A percentile compares a stretch with the other conserved stretches of the same genome.
These are phyloP conservation scores for Lobophora halterata DNA, from an alignment of 2,888 invertebrate species.

Conservation along the genomic window DNA sequence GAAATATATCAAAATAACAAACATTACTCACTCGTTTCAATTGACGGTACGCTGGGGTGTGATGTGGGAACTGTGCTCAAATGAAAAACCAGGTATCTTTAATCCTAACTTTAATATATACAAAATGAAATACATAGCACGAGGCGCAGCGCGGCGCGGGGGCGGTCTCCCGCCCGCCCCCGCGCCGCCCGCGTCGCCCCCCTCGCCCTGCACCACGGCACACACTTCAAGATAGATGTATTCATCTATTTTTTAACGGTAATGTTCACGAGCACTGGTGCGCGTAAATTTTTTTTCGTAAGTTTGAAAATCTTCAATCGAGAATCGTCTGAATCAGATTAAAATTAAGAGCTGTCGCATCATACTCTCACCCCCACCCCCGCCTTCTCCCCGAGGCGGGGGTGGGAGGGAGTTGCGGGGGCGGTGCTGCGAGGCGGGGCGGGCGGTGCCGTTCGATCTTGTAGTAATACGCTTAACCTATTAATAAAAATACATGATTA, in stretches of 20 bases:
- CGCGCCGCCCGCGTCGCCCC: background rate
- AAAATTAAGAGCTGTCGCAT: constrained; percentile 5
- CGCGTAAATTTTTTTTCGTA: no score
- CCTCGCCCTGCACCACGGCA: background rate
- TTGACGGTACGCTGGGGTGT: background rate
- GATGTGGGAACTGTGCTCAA: constrained; percentile 15
- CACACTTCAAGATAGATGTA: no score
- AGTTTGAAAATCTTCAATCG: no score
- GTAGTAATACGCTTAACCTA: constrained; percentile 20
- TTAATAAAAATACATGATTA: constrained; percentile 25
- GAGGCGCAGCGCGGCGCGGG: constrained; percentile 5
- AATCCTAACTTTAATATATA: constrained; percentile 72
- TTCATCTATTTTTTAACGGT: no score
- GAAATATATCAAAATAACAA: constrained; percentile 53
- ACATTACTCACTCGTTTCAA: constrained; percentile 19
- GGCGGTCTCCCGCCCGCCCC: no score
- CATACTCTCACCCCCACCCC: background rate
- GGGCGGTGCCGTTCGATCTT: background rate
- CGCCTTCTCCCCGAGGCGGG: background rate
- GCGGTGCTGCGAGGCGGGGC: background rate
- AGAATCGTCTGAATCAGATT: background rate
- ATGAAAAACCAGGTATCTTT: constrained; percentile 44
- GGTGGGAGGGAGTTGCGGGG: no score
- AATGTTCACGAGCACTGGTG: no score
- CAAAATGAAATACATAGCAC: constrained; percentile 61